Percentiles rank a stretch among this genome's conserved stretches.
phyloP scores from a whole-genome alignment of 2,888 invertebrate species.

The Matsumyia berberina region DNA sequence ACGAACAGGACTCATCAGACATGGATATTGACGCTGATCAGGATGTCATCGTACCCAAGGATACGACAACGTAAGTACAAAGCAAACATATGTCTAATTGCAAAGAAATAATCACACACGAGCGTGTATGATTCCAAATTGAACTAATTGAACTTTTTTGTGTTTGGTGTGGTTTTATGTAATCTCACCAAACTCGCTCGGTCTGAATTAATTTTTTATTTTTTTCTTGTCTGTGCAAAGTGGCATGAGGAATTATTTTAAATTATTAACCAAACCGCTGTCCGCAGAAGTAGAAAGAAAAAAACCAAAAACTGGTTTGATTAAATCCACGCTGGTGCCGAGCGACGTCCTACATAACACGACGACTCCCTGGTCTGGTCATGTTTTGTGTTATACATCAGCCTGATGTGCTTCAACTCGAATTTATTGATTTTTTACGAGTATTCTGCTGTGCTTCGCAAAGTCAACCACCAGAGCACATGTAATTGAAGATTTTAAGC shows the following conservation, averaged over 20 bases:
- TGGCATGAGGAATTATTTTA: not conserved
- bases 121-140: not conserved
- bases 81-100: not conserved
- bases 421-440: slow-evolving; percentile 63
- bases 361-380: not conserved
- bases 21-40: slow-evolving; percentile 78
- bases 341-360: slow-evolving; percentile 9
- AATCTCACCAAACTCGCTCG: slow-evolving; percentile 23
- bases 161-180: slow-evolving; percentile 44
- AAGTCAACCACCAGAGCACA: slow-evolving; percentile 33
- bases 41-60: slow-evolving; percentile 79
- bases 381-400: slow-evolving; percentile 1
- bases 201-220: slow-evolving; percentile 10
- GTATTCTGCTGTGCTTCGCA: not conserved
- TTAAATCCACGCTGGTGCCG: slow-evolving; percentile 27
- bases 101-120: not conserved
- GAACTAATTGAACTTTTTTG: not conserved
- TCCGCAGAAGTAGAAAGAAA: not conserved
- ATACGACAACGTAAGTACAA: slow-evolving; percentile 78
- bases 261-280: slow-evolving; percentile 17
- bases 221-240: not conserved
- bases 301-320: slow-evolving; percentile 60
- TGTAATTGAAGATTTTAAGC: slow-evolving; percentile 46
- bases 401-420: slow-evolving; percentile 12
- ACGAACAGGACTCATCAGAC: slow-evolving; percentile 79